Conservation (phyloP, 2,797 vertebrate genomes). For the Hephaestus fuliginosus region DNA sequence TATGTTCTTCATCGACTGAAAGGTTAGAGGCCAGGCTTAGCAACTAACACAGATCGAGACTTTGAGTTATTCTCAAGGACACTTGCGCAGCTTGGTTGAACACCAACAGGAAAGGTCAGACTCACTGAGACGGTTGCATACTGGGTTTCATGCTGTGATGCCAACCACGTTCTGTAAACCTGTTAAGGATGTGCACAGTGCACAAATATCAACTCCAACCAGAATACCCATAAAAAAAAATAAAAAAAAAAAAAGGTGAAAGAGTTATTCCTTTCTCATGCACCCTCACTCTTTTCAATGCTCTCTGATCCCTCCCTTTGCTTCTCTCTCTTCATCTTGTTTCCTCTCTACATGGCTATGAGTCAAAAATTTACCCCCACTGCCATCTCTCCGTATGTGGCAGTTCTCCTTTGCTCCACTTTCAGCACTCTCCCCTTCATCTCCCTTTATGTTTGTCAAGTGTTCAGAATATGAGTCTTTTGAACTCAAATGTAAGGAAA, state of each 20-base stretch:
- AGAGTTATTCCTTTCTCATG: conserved; percentile 18
- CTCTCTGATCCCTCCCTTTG: conserved; percentile 38
- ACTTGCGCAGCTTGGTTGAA: conserved; percentile 3
- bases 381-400: conserved; percentile 24
- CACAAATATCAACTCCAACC: not conserved
- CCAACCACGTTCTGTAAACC: not conserved
- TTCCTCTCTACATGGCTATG: not conserved
- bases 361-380: conserved; percentile 10
- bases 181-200: not conserved
- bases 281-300: not conserved
- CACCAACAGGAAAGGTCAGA: conserved; percentile 19
- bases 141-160: not conserved
- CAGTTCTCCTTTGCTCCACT: conserved; percentile 38
- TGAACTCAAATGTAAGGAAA: conserved; percentile 3
- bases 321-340: conserved; percentile 21
- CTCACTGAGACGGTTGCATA: not conserved
- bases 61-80: conserved; percentile 15
- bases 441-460: conserved; percentile 1
- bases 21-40: not conserved
- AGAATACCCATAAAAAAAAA: not conserved
- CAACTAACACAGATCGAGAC: not conserved
- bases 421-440: conserved; percentile 18
- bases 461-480: conserved; percentile 22
- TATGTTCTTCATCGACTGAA: not conserved
- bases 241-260: conserved; percentile 6